phyloP scores from a whole-genome alignment of 2,113 vertebrate genomes.

The Tupaia tana region DNA sequence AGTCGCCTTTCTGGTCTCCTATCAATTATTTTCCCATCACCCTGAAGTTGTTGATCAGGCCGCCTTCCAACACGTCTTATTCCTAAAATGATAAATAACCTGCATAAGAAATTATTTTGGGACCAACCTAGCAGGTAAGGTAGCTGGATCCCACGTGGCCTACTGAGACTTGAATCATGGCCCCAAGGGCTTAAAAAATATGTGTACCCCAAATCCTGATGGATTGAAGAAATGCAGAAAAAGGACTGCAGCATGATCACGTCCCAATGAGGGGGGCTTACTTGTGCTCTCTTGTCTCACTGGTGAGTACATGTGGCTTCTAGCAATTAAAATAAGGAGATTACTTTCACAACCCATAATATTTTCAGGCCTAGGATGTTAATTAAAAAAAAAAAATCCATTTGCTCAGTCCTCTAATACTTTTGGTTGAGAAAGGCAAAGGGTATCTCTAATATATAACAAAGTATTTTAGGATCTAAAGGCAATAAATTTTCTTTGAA shows the following conservation, averaged over 20 bases:
- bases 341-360: slow-evolving; percentile 1
- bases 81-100: slow-evolving; percentile 85
- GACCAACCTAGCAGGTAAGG: too few relatives aligned
- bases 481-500: neutral
- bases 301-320: too few relatives aligned
- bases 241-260: too few relatives aligned
- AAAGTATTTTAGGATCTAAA: slow-evolving; percentile 26
- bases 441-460: neutral
- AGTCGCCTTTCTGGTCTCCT: slow-evolving; percentile 94
- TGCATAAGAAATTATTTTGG: slow-evolving; percentile 54
- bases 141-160: too few relatives aligned
- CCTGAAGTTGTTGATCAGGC: slow-evolving; percentile 94
- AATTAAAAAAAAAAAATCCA: neutral
- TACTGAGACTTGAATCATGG: too few relatives aligned
- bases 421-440: neutral
- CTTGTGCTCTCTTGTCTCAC: too few relatives aligned
- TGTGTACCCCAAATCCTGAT: too few relatives aligned
- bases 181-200: too few relatives aligned
- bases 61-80: slow-evolving; percentile 96
- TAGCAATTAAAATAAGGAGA: neutral
- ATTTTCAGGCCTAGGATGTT: neutral
- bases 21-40: slow-evolving; percentile 95
- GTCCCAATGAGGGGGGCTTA: too few relatives aligned
- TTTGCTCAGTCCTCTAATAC: neutral
- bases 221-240: too few relatives aligned